Evolutionary conservation across 2,797 vertebrate genomes (phyloP).

Genomic region (Podarcis lilfordi): DNA sequence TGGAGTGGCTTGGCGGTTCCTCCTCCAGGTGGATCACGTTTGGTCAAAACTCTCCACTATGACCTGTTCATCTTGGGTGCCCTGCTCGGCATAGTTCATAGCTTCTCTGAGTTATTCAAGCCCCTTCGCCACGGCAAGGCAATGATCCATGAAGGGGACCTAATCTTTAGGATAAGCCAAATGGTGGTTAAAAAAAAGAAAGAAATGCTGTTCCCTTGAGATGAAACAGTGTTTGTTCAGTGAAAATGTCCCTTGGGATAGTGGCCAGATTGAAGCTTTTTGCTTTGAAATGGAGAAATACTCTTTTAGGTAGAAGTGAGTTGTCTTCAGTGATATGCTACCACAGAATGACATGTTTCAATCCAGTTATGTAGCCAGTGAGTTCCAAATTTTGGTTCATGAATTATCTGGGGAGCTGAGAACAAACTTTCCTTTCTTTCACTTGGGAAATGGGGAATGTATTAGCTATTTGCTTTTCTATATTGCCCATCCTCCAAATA

Average conservation of each 20-base stretch:
- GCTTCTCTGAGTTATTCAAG: too few species aligned
- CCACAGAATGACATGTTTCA: not conserved
- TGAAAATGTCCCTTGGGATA: not conserved
- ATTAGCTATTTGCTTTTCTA: not conserved
- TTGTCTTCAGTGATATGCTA: not conserved
- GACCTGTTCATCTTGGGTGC: too few species aligned
- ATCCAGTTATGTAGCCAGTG: not conserved
- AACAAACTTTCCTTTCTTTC: not conserved
- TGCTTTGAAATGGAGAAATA: not conserved
- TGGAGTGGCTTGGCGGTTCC: too few species aligned
- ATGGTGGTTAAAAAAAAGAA: not conserved
- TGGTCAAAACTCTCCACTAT: too few species aligned
- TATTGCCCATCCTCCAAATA: not conserved
- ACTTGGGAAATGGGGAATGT: not conserved
- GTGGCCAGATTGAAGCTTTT: not conserved
- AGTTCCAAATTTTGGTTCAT: not conserved
- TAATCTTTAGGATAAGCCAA: not conserved
- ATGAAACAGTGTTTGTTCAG: not conserved
- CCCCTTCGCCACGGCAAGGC: too few species aligned
- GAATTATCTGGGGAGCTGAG: not conserved
- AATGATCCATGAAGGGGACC: too few species aligned
- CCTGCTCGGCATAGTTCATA: too few species aligned
- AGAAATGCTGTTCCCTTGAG: not conserved
- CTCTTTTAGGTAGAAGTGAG: not conserved
- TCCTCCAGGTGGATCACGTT: too few species aligned